These are phyloP conservation scores for Bombus ignitus DNA, from an alignment of 1,140 invertebrate species.

Conservation along the genomic window DNA sequence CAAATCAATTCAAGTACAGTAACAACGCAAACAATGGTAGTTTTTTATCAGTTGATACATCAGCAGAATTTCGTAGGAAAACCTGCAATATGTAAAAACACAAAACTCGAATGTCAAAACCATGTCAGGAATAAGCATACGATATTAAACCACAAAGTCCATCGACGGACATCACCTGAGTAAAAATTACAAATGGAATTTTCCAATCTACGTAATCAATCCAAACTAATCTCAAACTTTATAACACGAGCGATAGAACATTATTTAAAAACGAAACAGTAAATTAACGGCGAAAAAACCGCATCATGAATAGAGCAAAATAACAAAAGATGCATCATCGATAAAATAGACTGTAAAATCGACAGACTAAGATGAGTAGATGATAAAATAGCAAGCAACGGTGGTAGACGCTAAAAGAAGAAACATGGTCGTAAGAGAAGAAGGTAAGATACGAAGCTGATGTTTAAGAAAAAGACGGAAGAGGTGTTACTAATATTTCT, in stretches of 20 bases:
- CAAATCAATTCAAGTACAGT: too few species aligned
- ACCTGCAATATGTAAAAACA: neutral
- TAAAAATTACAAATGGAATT: conserved; percentile 41
- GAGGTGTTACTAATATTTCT: conserved; percentile 41
- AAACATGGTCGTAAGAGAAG: too few species aligned
- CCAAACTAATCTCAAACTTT: conserved; percentile 5
- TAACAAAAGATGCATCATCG: neutral
- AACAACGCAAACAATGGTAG: too few species aligned
- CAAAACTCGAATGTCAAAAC: neutral
- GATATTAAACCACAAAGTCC: neutral
- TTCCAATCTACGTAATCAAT: conserved; percentile 55
- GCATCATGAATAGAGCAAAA: neutral
- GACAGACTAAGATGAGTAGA: too few species aligned
- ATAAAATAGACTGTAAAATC: neutral
- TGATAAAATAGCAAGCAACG: too few species aligned
- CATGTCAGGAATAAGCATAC: neutral
- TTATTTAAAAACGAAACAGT: neutral
- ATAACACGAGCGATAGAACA: neutral
- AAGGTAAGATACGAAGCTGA: too few species aligned
- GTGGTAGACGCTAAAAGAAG: too few species aligned
- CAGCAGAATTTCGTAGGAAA: too few species aligned
- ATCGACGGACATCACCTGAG: neutral
- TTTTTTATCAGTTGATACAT: too few species aligned
- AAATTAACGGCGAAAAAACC: neutral
- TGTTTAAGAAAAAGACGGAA: too few species aligned